Evolutionary conservation across 1,140 invertebrate genomes (phyloP).

Genomic region (Microplitis mediator): DNA sequence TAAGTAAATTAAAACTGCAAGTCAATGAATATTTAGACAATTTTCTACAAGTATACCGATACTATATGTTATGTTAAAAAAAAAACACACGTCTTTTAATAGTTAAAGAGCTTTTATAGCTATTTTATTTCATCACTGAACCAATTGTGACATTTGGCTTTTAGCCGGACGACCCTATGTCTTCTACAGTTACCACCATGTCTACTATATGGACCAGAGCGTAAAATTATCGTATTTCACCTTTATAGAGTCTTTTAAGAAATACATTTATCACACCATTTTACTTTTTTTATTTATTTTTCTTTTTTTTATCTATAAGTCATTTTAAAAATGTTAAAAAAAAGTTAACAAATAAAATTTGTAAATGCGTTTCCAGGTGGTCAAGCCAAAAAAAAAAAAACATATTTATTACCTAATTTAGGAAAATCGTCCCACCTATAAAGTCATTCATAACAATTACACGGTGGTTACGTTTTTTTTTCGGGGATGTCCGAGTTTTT

Average conservation of each 20-base stretch:
- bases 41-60: too few species aligned
- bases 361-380: not conserved
- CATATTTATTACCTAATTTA: not conserved
- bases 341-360: not conserved
- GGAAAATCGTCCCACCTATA: not conserved
- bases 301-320: not conserved
- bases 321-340: not conserved
- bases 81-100: too few species aligned
- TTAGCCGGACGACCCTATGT: conserved; percentile 23
- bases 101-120: too few species aligned
- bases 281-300: not conserved
- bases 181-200: not conserved
- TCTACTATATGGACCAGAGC: conserved; percentile 16
- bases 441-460: conserved; percentile 42
- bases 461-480: conserved; percentile 37
- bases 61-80: too few species aligned
- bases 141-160: conserved; percentile 33
- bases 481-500: conserved; percentile 46
- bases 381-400: not conserved
- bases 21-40: too few species aligned
- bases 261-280: not conserved
- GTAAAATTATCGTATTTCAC: conserved; percentile 24
- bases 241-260: not conserved
- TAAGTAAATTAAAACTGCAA: too few species aligned
- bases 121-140: conserved; percentile 2